Percentiles rank a stretch among this genome's conserved stretches.
Evolutionary conservation across 2,888 invertebrate genomes (phyloP).

Genomic region (Arctia plantaginis): DNA sequence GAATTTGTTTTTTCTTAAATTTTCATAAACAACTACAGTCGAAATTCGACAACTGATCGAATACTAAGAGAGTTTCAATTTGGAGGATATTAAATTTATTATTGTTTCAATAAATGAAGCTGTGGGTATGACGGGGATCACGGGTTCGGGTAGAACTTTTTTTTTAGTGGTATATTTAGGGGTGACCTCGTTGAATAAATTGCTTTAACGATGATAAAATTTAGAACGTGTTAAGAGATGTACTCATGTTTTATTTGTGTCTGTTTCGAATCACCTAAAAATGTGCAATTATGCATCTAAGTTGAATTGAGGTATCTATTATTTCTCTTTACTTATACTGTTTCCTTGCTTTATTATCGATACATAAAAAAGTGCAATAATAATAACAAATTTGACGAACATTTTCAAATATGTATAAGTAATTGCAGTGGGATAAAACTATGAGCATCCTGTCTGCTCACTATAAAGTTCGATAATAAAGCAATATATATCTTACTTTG

Average conservation of each 20-base stretch:
- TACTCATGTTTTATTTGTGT: not conserved
- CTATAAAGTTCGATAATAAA: too few relatives aligned
- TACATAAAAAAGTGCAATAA: not conserved
- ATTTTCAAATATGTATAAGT: not conserved
- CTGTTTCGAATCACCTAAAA: not conserved
- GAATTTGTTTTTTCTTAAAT: not conserved
- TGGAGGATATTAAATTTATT: not conserved
- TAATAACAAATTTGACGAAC: not conserved
- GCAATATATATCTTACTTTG: too few relatives aligned
- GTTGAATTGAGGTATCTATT: not conserved
- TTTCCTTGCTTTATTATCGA: not conserved
- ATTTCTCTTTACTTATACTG: not conserved
- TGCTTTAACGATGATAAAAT: not conserved
- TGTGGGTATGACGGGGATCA: not conserved
- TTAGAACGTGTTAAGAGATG: not conserved
- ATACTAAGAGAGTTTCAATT: not conserved
- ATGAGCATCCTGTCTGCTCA: not conserved
- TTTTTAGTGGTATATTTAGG: not conserved
- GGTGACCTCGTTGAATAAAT: not conserved
- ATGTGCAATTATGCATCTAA: too few relatives aligned
- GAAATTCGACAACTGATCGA: too few relatives aligned
- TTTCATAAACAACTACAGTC: too few relatives aligned
- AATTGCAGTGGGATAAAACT: not conserved
- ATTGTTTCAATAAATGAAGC: not conserved
- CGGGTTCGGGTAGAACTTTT: not conserved